These are phyloP conservation scores for Flexamia atlantica DNA, from an alignment of 2,888 invertebrate species.

Conservation along the genomic window DNA sequence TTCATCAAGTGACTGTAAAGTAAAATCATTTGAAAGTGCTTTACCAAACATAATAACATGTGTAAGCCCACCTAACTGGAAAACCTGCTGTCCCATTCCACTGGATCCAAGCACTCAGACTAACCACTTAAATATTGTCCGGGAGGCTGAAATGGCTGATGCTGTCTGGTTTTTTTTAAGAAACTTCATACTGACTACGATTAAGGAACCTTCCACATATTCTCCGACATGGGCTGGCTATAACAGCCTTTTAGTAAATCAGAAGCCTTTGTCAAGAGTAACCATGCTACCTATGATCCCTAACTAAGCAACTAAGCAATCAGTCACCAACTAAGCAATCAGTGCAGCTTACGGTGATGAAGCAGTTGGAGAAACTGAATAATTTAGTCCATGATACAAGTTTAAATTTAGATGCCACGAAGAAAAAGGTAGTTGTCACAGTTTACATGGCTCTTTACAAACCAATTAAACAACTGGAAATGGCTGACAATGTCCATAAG, in stretches of 20 bases:
- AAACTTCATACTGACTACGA: not conserved
- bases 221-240: constrained; percentile 13
- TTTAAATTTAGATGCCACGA: constrained; percentile 3
- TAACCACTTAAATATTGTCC: not conserved
- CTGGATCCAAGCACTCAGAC: too few species aligned
- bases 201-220: not conserved
- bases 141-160: not conserved
- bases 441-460: constrained; percentile 42
- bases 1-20: too few species aligned
- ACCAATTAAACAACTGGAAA: constrained; percentile 18
- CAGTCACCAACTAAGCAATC: too few species aligned
- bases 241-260: not conserved
- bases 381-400: constrained; percentile 32
- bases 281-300: constrained; percentile 21
- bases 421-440: constrained; percentile 26
- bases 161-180: constrained; percentile 25
- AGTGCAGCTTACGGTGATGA: not conserved
- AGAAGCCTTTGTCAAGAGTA: constrained; percentile 27
- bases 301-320: too few species aligned
- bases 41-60: too few species aligned
- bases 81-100: too few species aligned
- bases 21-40: too few species aligned
- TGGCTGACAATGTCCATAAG: too few species aligned
- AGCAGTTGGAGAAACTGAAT: not conserved
- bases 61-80: too few species aligned